phyloP scores from a whole-genome alignment of 1,140 invertebrate species.

The Drosophila melanogaster region Release_6_plus_ISO1_MT NT_033777.3:19389001-19389500 shows the following conservation, averaged over 20 bases:
- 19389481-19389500: constrained; percentile 51
- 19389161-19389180: constrained; percentile 63
- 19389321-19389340: neutral
- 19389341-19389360: constrained; percentile 88
- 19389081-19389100: neutral
- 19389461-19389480: constrained; percentile 86
- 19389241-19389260: constrained; percentile 50
- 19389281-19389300: neutral
- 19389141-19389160: constrained; percentile 60
- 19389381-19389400: constrained; percentile 89
- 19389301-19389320: neutral
- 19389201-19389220: constrained; percentile 59
- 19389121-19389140: constrained; percentile 68
- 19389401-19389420: constrained; percentile 87
- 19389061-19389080: no score
- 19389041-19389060: constrained; percentile 50
- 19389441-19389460: constrained; percentile 88
- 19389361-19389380: constrained; percentile 91
- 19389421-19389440: constrained; percentile 86
- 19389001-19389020: constrained; percentile 77
- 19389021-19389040: constrained; percentile 78
- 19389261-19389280: constrained; percentile 69
- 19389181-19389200: constrained; percentile 40
- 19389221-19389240: constrained; percentile 63
- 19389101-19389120: constrained; percentile 72